phyloP scores from a whole-genome alignment of 1,140 invertebrate species.

The Maconellicoccus hirsutus region DNA sequence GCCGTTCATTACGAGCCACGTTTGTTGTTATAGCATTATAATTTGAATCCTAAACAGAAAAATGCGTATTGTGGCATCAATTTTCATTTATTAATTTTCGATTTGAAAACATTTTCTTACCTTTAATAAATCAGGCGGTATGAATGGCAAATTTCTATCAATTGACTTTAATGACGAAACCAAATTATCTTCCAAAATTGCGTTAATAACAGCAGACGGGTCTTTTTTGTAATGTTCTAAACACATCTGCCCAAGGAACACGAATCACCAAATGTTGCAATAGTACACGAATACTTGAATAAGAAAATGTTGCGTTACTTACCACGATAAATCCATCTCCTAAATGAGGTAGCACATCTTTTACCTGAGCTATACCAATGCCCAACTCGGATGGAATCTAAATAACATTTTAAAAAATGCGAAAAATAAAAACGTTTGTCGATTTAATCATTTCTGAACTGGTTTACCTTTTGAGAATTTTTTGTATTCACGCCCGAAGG shows the following conservation, averaged over 20 bases:
- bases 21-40: neutral
- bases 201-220: conserved; percentile 61
- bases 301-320: conserved; percentile 23
- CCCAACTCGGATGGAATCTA: neutral
- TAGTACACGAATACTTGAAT: neutral
- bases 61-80: neutral
- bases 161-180: conserved; percentile 42
- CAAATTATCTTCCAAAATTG: conserved; percentile 57
- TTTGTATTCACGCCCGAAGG: neutral
- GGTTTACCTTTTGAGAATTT: neutral
- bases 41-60: neutral
- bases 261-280: neutral
- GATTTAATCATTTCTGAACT: no score
- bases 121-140: conserved; percentile 34
- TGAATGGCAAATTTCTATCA: conserved; percentile 38
- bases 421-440: no score
- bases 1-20: neutral
- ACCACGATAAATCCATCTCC: conserved; percentile 57
- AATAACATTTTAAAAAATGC: neutral
- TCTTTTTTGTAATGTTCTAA: conserved; percentile 60
- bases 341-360: conserved; percentile 66
- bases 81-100: no score
- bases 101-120: neutral
- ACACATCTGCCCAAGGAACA: conserved; percentile 36
- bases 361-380: conserved; percentile 47